Evolutionary conservation across 2,888 invertebrate species (phyloP), one percentile per base, ranked within the genome.

Genomic region (Timandra comae): DNA sequence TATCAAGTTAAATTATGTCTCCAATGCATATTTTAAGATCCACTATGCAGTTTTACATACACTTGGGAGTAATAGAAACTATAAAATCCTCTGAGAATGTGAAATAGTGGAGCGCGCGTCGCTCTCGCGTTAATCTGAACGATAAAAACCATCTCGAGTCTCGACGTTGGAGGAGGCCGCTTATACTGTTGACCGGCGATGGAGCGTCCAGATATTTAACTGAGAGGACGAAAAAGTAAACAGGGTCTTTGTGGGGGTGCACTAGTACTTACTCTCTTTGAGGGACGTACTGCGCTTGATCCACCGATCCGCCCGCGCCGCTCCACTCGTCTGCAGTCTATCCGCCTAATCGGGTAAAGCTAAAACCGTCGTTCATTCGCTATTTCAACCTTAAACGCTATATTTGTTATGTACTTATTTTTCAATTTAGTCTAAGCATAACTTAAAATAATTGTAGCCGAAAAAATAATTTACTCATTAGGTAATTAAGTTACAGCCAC

Each of bases 121-220:
- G 55, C 60, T 56, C 49, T 41, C 45, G 52, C 58, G 56, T 57
- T 72, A 72, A 72, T 72, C 72, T 69, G 55, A 41, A 50, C 61
- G 63, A 68, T 68, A 69, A 71, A 72, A 71, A 71, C 60, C 60
- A 59, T 65, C 60, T 49, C 56, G 43, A 16, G 16, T 16, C 6
- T 16, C 16, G 16, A 16, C 46, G 45, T 49, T 51, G 43, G 38
- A 53, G 52, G 52, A 56, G 52, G 49, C 46, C 49, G 63, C 63
- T 69, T 68, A 67, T 67, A 56, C 63, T 67, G 66, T 71, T 68
- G 69, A 63, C 67, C 62, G 59, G 64, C 67, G 66, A 70, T 70
- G 60, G 59, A 71, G 50, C 63, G 63, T 62, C 56, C 64, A 65
- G 70, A 73, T 72, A 71, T 70, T 70, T 67, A 68, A 66, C 65